Conservation (phyloP, 2,797 vertebrate species). For the Pampus argenteus region DNA sequence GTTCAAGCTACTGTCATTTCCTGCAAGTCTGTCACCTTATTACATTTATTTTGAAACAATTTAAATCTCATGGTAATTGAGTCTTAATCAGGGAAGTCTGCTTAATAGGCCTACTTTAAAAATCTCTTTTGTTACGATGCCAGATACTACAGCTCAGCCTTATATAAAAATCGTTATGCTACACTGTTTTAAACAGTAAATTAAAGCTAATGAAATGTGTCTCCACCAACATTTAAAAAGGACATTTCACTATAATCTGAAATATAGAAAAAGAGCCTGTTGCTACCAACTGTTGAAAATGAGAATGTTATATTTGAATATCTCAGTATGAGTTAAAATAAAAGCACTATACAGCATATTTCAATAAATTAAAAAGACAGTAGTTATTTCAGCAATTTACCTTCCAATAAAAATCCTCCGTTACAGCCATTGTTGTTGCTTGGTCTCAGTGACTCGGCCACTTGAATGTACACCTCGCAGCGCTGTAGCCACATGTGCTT, state of each 20-base stretch:
- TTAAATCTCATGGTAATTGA: background rate
- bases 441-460: too few species aligned
- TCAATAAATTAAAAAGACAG: too few species aligned
- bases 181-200: background rate
- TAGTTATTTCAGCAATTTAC: too few species aligned
- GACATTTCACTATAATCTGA: background rate
- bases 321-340: background rate
- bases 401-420: too few species aligned
- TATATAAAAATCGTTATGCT: background rate
- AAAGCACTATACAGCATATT: too few species aligned
- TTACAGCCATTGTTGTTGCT: constrained; percentile 23
- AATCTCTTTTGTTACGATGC: background rate
- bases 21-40: background rate
- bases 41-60: background rate
- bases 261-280: background rate
- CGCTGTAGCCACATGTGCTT: background rate
- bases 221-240: background rate
- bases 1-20: background rate
- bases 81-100: background rate
- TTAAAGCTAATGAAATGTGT: background rate
- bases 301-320: background rate
- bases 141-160: background rate
- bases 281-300: background rate
- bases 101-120: background rate
- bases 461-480: constrained; percentile 4